These are phyloP conservation scores for Petrocephalus schoutedeni DNA, from an alignment of 2,797 vertebrate species.

Conservation along the genomic window DNA sequence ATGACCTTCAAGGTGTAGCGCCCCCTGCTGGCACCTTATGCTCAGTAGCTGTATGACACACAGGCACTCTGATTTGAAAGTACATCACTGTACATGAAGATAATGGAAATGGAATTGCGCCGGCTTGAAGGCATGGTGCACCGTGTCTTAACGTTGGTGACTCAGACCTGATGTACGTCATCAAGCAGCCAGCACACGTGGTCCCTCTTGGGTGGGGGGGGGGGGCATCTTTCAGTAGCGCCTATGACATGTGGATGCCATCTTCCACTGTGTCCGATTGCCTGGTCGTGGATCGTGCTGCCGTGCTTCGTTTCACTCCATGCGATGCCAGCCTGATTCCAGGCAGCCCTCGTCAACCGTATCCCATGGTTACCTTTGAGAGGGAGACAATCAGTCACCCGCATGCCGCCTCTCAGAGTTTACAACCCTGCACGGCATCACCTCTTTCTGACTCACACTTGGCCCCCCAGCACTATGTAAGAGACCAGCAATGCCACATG, in stretches of 20 bases:
- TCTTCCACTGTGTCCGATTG: neutral
- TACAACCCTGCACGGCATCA: neutral
- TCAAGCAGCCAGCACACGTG: neutral
- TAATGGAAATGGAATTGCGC: neutral
- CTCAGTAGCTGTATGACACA: neutral
- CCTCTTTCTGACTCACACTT: neutral
- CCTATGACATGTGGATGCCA: neutral
- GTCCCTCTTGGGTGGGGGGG: neutral
- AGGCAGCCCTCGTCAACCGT: neutral
- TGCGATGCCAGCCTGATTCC: neutral
- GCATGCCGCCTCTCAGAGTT: neutral
- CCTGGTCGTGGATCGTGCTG: neutral
- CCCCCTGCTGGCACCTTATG: neutral
- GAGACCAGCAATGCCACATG: neutral
- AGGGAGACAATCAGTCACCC: neutral
- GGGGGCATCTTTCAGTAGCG: neutral
- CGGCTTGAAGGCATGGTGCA: neutral
- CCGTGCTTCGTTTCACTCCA: neutral
- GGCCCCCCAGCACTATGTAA: neutral
- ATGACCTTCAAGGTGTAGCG: neutral
- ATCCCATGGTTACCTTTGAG: slow-evolving; percentile 4
- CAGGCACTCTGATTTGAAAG: neutral
- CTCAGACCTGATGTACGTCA: neutral
- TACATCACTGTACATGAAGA: neutral
- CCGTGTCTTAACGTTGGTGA: neutral